Evolutionary conservation across 1,140 invertebrate genomes (phyloP).

Genomic region (Pectinophora gossypiella): DNA sequence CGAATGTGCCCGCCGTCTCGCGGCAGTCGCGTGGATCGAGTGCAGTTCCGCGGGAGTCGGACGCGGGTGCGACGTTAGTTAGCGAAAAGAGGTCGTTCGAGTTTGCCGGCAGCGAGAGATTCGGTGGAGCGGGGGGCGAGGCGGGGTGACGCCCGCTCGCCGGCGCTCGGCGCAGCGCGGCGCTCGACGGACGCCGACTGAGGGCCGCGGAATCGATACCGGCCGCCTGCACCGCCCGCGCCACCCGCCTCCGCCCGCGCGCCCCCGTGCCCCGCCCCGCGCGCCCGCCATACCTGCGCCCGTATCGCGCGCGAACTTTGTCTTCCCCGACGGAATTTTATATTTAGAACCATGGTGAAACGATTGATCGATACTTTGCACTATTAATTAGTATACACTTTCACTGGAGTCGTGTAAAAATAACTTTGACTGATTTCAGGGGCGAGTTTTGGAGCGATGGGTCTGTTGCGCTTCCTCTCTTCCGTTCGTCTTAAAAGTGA

Average conservation of each 20-base stretch:
- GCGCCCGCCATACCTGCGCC: slow-evolving; percentile 52
- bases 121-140: slow-evolving; percentile 15
- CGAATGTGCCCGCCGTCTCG: slow-evolving; percentile 7
- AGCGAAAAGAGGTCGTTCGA: slow-evolving; percentile 70
- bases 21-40: slow-evolving; percentile 36
- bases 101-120: slow-evolving; percentile 59
- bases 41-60: slow-evolving; percentile 60
- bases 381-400: slow-evolving; percentile 69
- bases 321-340: slow-evolving; percentile 71
- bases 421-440: too few species aligned
- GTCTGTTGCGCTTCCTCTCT: neutral
- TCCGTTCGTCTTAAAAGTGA: neutral
- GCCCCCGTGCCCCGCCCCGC: slow-evolving; percentile 18
- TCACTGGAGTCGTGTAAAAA: slow-evolving; percentile 23
- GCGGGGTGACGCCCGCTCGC: slow-evolving; percentile 48
- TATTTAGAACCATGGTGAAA: slow-evolving; percentile 73
- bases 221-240: slow-evolving; percentile 31
- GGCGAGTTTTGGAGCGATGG: neutral
- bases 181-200: slow-evolving; percentile 70
- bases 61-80: slow-evolving; percentile 66
- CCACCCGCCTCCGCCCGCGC: slow-evolving; percentile 41
- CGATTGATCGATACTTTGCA: slow-evolving; percentile 74
- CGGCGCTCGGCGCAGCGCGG: slow-evolving; percentile 66
- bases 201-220: slow-evolving; percentile 63
- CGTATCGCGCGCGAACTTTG: slow-evolving; percentile 73